Percentiles rank a stretch among this genome's conserved stretches.
Evolutionary conservation across 2,113 vertebrate species (phyloP).

Genomic region (Columba janthina): DNA sequence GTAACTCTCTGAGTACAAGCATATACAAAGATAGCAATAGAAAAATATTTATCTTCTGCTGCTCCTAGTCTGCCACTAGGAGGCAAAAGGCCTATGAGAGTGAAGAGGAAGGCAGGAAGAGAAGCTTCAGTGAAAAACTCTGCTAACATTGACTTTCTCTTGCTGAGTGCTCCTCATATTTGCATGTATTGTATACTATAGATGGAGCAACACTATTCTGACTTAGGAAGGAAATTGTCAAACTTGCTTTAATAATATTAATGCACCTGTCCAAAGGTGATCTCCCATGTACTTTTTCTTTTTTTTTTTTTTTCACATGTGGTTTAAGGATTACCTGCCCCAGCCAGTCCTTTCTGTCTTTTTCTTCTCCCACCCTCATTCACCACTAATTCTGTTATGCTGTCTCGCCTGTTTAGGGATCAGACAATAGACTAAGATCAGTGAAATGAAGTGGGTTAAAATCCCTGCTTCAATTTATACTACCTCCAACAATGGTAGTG

Average conservation of each 20-base stretch:
- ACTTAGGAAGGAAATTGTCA: background rate
- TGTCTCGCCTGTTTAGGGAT: background rate
- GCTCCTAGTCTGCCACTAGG: background rate
- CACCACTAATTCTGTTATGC: background rate
- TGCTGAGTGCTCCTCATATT: background rate
- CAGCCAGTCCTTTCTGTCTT: background rate
- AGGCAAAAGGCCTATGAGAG: background rate
- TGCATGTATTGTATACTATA: background rate
- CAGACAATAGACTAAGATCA: background rate
- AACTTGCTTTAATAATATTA: background rate
- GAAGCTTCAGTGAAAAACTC: background rate
- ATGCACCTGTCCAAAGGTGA: background rate
- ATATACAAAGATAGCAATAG: background rate
- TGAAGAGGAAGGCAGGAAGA: background rate
- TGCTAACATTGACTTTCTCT: background rate
- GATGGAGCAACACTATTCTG: background rate
- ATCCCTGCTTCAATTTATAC: background rate
- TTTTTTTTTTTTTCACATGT: rapidly evolving
- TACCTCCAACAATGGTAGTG: background rate
- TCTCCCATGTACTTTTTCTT: background rate
- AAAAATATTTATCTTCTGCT: background rate
- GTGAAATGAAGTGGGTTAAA: background rate
- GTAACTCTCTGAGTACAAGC: background rate
- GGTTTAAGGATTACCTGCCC: background rate
- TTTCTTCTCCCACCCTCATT: background rate